Percentiles rank a stretch among this genome's conserved stretches.
Conservation (phyloP, 1,140 invertebrate genomes). For the Ladona fulva region DNA sequence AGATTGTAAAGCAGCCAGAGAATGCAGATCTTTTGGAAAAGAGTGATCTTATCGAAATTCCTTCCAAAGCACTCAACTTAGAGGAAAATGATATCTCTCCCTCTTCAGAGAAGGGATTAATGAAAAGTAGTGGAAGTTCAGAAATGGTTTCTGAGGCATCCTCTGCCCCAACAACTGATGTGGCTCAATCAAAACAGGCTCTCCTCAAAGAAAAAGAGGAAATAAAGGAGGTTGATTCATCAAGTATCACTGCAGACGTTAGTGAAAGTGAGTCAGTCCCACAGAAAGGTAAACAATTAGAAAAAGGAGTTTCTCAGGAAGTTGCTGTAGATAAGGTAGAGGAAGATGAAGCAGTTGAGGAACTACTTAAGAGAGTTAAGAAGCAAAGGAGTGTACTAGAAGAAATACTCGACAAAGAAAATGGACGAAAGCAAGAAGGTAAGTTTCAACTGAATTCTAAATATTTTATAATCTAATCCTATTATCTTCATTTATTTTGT, state of each 20-base stretch:
- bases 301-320: background rate
- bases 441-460: conserved; percentile 18
- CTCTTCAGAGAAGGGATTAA: background rate
- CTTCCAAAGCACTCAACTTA: background rate
- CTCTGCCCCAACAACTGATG: background rate
- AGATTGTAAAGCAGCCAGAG: background rate
- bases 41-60: background rate
- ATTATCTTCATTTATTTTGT: too few species aligned
- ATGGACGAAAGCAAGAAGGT: conserved; percentile 40
- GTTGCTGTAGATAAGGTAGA: conserved; percentile 17
- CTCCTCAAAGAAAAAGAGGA: conserved; percentile 26
- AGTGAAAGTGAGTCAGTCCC: background rate
- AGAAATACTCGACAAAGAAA: conserved; percentile 55
- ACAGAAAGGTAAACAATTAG: conserved; percentile 13
- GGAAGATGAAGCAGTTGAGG: conserved; percentile 16
- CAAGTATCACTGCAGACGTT: background rate
- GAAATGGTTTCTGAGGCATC: background rate
- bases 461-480: too few species aligned
- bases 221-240: background rate
- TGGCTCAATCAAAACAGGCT: conserved; percentile 28
- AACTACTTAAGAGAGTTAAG: conserved; percentile 49
- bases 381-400: conserved; percentile 57
- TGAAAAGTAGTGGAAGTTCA: background rate
- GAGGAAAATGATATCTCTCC: background rate
- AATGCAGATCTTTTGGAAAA: background rate